Evolutionary conservation across 2,113 vertebrate genomes (phyloP).

Genomic region (Ramphastos sulfuratus): DNA sequence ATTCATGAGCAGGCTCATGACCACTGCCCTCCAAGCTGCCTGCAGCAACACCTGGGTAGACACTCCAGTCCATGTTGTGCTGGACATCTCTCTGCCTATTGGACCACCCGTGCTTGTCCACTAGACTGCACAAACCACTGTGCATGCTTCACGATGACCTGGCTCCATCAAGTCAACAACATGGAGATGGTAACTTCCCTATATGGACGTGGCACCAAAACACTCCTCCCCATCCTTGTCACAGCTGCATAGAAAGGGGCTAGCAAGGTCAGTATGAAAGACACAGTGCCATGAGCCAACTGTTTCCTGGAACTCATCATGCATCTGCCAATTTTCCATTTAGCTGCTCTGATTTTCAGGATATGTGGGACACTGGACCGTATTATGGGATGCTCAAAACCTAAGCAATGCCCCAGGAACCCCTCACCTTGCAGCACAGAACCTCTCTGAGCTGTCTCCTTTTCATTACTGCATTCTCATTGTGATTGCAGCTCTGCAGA

Average conservation of each 20-base stretch:
- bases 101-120: not conserved
- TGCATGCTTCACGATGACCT: not conserved
- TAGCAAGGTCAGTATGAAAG: rapidly evolving
- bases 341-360: not conserved
- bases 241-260: not conserved
- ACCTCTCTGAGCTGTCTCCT: not conserved
- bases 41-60: not conserved
- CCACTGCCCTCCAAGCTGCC: rapidly evolving
- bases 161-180: not conserved
- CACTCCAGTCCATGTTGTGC: rapidly evolving
- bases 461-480: not conserved
- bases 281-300: not conserved
- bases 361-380: not conserved
- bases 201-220: not conserved
- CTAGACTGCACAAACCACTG: not conserved
- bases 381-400: not conserved
- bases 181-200: not conserved
- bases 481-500: constrained; percentile 10
- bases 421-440: not conserved
- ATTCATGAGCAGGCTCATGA: not conserved
- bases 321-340: not conserved
- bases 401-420: not conserved
- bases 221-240: not conserved
- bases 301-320: not conserved
- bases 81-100: not conserved